A percentile compares a stretch with the other conserved stretches of the same genome.
These are phyloP conservation scores for Octopus bimaculoides DNA, from an alignment of 1,140 invertebrate genomes.

Conservation along the genomic window DNA sequence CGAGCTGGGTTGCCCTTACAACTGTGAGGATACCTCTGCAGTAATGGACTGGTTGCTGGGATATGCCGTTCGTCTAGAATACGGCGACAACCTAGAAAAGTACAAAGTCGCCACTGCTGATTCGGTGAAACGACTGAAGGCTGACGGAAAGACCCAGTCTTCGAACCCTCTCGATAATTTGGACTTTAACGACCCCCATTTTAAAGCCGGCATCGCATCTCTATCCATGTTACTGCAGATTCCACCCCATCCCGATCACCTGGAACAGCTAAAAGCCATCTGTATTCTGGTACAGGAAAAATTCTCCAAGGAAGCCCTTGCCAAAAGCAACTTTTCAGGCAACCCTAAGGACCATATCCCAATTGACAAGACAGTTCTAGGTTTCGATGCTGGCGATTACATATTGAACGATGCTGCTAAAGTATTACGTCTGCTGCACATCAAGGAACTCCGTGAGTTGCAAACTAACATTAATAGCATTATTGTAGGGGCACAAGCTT, in stretches of 20 bases:
- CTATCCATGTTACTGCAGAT: slow-evolving; percentile 79
- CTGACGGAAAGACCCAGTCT: slow-evolving; percentile 66
- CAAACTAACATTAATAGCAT: slow-evolving; percentile 94
- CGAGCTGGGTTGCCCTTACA: slow-evolving; percentile 68
- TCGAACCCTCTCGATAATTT: slow-evolving; percentile 80
- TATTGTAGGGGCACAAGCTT: slow-evolving; percentile 84
- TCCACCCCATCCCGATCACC: slow-evolving; percentile 76
- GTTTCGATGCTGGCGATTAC: slow-evolving; percentile 70
- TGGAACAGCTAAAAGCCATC: slow-evolving; percentile 74
- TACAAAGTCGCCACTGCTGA: slow-evolving; percentile 69
- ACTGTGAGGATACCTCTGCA: slow-evolving; percentile 63
- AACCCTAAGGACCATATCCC: slow-evolving; percentile 62
- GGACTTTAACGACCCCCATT: slow-evolving; percentile 80
- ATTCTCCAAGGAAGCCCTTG: slow-evolving; percentile 66
- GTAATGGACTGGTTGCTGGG: slow-evolving; percentile 83
- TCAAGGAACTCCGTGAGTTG: slow-evolving; percentile 84
- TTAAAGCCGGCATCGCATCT: slow-evolving; percentile 74
- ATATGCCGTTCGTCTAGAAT: slow-evolving; percentile 78
- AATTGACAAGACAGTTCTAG: slow-evolving; percentile 67
- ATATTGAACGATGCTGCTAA: slow-evolving; percentile 74
- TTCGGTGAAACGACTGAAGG: slow-evolving; percentile 61
- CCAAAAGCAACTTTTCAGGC: not conserved
- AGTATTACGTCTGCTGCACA: slow-evolving; percentile 82
- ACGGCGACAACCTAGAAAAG: slow-evolving; percentile 73
- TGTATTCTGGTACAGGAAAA: slow-evolving; percentile 68